Conservation (phyloP, 2,888 invertebrate genomes). For the Homarus gammarus region DNA sequence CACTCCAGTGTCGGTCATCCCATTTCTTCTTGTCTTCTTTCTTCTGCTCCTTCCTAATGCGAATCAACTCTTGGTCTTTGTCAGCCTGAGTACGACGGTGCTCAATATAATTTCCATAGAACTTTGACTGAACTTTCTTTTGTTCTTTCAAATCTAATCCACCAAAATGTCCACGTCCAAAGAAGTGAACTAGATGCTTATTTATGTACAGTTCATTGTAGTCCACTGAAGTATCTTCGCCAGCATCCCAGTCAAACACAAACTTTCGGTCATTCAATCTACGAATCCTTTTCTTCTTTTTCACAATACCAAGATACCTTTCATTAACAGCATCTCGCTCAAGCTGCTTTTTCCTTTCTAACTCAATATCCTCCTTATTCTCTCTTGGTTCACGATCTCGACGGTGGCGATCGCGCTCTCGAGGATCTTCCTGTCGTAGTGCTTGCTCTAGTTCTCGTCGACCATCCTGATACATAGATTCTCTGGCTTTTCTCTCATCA, state of each 20-base stretch:
- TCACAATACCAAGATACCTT: slow-evolving; percentile 94
- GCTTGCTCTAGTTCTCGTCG: slow-evolving; percentile 76
- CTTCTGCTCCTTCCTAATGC: slow-evolving; percentile 93
- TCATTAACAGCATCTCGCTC: slow-evolving; percentile 97
- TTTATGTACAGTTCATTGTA: slow-evolving; percentile 98
- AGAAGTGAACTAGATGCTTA: slow-evolving; percentile 95
- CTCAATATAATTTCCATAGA: slow-evolving; percentile 97
- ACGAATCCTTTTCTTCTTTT: slow-evolving; percentile 90
- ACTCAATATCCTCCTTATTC: slow-evolving; percentile 74
- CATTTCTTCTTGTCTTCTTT: slow-evolving; percentile 99
- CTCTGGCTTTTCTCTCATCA: slow-evolving; percentile 84
- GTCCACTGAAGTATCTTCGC: slow-evolving; percentile 98
- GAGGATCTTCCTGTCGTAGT: slow-evolving; percentile 77
- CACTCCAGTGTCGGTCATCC: slow-evolving; percentile 99
- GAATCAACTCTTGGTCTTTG: slow-evolving; percentile 93
- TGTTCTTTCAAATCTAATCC: slow-evolving; percentile 98
- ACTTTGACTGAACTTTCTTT: slow-evolving; percentile 96
- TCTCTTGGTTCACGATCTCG: slow-evolving; percentile 74
- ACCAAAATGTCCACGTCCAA: slow-evolving; percentile 97
- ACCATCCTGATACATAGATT: slow-evolving; percentile 80
- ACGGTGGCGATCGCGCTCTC: slow-evolving; percentile 77
- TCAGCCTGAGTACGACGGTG: slow-evolving; percentile 96
- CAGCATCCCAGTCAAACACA: slow-evolving; percentile 99
- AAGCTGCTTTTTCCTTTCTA: slow-evolving; percentile 76
- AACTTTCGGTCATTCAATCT: slow-evolving; percentile 98